A percentile compares a stretch with the other conserved stretches of the same genome.
phyloP scores from a whole-genome alignment of 1,140 invertebrate genomes.

The Cherax quadricarinatus region DNA sequence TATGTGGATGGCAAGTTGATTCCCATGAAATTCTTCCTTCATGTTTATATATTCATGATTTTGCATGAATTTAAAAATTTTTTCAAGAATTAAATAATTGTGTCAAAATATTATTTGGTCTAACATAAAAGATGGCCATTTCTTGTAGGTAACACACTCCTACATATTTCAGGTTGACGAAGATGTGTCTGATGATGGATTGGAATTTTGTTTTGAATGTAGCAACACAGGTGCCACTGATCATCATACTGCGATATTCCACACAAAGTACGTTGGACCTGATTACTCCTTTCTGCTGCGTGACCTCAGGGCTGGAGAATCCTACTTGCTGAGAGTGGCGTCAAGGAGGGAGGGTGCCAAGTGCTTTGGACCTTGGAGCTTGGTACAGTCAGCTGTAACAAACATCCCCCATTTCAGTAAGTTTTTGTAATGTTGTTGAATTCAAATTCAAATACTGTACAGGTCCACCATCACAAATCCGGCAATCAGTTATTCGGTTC shows the following conservation, averaged over 20 bases:
- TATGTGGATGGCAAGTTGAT: too few relatives aligned
- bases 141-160: too few relatives aligned
- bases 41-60: too few relatives aligned
- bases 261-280: slow-evolving; percentile 40
- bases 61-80: too few relatives aligned
- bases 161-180: slow-evolving; percentile 56
- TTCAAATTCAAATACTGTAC: too few relatives aligned
- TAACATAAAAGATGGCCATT: too few relatives aligned
- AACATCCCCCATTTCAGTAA: slow-evolving; percentile 56
- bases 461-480: too few relatives aligned
- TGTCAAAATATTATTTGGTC: too few relatives aligned
- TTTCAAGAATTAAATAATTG: too few relatives aligned
- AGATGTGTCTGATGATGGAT: slow-evolving; percentile 62
- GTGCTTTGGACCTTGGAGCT: slow-evolving; percentile 57
- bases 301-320: slow-evolving; percentile 47
- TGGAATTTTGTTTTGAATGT: slow-evolving; percentile 51
- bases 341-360: slow-evolving; percentile 48
- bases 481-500: too few relatives aligned
- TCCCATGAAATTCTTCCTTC: too few relatives aligned
- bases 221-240: slow-evolving; percentile 57
- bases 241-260: slow-evolving; percentile 37
- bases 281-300: slow-evolving; percentile 59
- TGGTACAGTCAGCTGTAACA: slow-evolving; percentile 49
- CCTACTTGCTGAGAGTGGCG: slow-evolving; percentile 52
- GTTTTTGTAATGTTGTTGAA: neutral